These are phyloP conservation scores for Notarius quadriscutis DNA, from an alignment of 2,113 vertebrate species.

Conservation along the genomic window DNA sequence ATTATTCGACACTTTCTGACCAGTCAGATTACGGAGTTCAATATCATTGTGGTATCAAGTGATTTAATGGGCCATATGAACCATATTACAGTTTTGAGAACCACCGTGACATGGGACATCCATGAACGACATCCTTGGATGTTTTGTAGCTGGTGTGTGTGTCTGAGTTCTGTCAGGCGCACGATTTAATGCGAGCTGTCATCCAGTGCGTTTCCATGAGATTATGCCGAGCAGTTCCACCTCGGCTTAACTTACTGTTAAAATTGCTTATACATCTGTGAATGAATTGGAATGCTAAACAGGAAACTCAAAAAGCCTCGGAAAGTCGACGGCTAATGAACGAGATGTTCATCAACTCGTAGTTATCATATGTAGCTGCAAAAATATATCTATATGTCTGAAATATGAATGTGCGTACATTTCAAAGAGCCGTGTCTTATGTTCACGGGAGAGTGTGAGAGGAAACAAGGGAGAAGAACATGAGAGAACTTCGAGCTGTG, in stretches of 20 bases:
- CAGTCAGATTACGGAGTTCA: neutral
- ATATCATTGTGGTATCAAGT: neutral
- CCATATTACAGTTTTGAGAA: neutral
- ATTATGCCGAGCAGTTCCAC: constrained; percentile 76
- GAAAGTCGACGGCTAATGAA: constrained; percentile 50
- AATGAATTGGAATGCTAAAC: constrained; percentile 74
- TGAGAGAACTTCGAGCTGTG: constrained; percentile 60
- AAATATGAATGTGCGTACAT: neutral
- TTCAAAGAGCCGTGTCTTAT: neutral
- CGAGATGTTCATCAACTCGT: constrained; percentile 59
- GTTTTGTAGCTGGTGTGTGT: constrained; percentile 27
- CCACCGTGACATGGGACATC: neutral
- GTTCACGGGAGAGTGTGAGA: neutral
- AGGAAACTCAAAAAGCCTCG: constrained; percentile 63
- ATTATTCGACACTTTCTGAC: neutral
- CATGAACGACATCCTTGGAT: neutral
- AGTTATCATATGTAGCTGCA: neutral
- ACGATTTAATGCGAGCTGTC: constrained; percentile 75
- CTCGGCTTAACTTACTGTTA: constrained; percentile 76
- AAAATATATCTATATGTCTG: neutral
- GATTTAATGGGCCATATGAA: neutral
- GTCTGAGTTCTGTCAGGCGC: constrained; percentile 62
- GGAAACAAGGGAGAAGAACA: constrained; percentile 48
- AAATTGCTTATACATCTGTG: constrained; percentile 80
- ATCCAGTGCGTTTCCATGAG: constrained; percentile 67